phyloP scores from a whole-genome alignment of 2,113 vertebrate species.

The Sitta europaea region DNA sequence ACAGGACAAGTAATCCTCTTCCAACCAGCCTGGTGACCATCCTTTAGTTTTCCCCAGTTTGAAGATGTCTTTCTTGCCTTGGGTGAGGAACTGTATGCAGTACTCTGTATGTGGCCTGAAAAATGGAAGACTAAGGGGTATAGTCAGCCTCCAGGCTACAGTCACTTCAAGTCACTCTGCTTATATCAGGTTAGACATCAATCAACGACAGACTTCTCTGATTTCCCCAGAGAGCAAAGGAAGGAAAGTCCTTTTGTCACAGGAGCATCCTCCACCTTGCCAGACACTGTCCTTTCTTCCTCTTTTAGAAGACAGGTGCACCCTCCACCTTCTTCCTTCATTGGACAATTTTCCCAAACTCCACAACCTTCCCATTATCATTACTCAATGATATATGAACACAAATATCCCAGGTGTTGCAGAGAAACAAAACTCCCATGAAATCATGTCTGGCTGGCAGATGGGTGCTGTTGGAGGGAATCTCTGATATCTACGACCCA shows the following conservation, averaged over 20 bases:
- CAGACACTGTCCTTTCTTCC: background rate
- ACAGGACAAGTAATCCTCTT: background rate
- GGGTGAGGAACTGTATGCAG: background rate
- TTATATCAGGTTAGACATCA: background rate
- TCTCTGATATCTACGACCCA: background rate
- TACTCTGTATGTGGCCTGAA: background rate
- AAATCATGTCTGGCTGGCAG: background rate
- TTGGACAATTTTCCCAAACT: accelerated
- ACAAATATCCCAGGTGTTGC: background rate
- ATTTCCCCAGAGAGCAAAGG: background rate
- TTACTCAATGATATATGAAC: background rate
- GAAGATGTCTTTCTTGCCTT: background rate
- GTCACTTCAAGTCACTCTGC: accelerated
- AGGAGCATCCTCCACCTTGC: background rate
- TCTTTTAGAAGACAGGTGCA: background rate
- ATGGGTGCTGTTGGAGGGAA: background rate
- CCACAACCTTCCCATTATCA: background rate
- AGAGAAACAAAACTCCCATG: background rate
- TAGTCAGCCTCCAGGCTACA: background rate
- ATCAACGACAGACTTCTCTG: background rate
- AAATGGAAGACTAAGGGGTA: background rate
- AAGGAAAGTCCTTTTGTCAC: background rate
- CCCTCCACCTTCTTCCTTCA: background rate
- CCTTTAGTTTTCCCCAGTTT: background rate
- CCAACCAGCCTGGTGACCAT: background rate